phyloP scores from a whole-genome alignment of 2,113 vertebrate genomes.

The Hippocampus barbouri region DNA sequence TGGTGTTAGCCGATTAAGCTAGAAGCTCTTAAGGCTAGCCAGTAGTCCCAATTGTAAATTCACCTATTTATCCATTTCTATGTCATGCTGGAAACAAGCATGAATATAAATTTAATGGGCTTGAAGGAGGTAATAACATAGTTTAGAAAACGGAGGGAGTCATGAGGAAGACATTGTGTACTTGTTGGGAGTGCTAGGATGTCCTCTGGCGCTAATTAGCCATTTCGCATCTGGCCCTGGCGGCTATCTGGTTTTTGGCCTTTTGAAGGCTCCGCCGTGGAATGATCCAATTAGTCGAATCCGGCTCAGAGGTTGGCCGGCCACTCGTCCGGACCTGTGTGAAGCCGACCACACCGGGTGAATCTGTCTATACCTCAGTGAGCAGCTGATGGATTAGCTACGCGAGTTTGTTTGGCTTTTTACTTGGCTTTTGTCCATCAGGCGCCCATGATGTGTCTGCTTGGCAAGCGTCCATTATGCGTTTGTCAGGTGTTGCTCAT shows the following conservation, averaged over 20 bases:
- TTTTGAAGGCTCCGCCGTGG: conserved; percentile 48
- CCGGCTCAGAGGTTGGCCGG: conserved; percentile 11
- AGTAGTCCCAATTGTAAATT: background rate
- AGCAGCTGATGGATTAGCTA: background rate
- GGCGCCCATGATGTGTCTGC: background rate
- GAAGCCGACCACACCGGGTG: background rate
- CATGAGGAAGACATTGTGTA: background rate
- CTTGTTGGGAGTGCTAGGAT: background rate
- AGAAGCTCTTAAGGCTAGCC: background rate
- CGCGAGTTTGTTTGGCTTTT: background rate
- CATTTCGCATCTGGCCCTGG: conserved; percentile 18
- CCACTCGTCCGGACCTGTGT: background rate
- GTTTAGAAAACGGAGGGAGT: background rate
- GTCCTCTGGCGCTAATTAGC: conserved; percentile 17
- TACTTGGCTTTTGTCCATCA: background rate
- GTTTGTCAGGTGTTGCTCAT: background rate
- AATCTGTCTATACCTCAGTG: background rate
- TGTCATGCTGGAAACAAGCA: background rate
- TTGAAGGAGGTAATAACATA: background rate
- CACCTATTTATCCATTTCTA: background rate
- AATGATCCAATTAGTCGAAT: conserved; percentile 58
- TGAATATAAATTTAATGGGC: background rate
- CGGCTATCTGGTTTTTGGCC: conserved; percentile 29
- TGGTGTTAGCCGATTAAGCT: background rate
- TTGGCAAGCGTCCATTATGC: background rate